Conservation (phyloP, 2,888 invertebrate species). For the Caenorhabditis uteleia region DNA sequence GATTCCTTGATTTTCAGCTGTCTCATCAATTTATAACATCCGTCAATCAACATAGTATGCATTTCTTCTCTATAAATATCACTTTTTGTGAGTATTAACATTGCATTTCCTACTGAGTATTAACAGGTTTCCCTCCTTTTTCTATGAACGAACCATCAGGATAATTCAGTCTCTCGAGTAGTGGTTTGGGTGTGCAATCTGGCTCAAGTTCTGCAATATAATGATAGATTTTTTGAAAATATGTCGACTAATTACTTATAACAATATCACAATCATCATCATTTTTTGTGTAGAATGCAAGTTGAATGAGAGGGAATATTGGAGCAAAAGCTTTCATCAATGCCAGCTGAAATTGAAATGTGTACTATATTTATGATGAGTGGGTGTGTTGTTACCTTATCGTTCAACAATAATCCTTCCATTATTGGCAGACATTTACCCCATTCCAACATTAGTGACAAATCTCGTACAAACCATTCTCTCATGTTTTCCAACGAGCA, state of each 20-base stretch:
- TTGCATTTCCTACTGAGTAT: slow-evolving; percentile 20
- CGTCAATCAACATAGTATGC: slow-evolving; percentile 53
- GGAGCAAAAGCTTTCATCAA: slow-evolving; percentile 56
- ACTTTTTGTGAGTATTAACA: slow-evolving; percentile 1
- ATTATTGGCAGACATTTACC: slow-evolving; percentile 51
- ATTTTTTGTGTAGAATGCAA: slow-evolving; percentile 50
- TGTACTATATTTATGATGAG: background rate
- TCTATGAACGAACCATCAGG: slow-evolving; percentile 59
- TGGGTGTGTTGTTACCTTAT: slow-evolving; percentile 50
- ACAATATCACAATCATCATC: slow-evolving; percentile 36
- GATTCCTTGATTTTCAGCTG: slow-evolving; percentile 45
- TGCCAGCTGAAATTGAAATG: slow-evolving; percentile 41
- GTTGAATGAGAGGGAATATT: slow-evolving; percentile 50
- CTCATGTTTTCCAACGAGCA: slow-evolving; percentile 47
- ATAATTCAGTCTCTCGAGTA: slow-evolving; percentile 48
- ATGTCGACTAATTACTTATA: slow-evolving; percentile 19
- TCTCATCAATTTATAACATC: slow-evolving; percentile 53
- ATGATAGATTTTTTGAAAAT: background rate
- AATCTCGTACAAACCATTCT: slow-evolving; percentile 56
- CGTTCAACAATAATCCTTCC: slow-evolving; percentile 43
- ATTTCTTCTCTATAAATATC: slow-evolving; percentile 42
- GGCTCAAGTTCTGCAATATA: slow-evolving; percentile 44
- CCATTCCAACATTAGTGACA: slow-evolving; percentile 60
- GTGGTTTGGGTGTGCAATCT: slow-evolving; percentile 36
- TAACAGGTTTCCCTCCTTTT: slow-evolving; percentile 27